Percentiles rank a stretch among this genome's conserved stretches.
These are phyloP conservation scores for Alloplasta piceator DNA, from an alignment of 2,888 invertebrate species.

Conservation along the genomic window DNA sequence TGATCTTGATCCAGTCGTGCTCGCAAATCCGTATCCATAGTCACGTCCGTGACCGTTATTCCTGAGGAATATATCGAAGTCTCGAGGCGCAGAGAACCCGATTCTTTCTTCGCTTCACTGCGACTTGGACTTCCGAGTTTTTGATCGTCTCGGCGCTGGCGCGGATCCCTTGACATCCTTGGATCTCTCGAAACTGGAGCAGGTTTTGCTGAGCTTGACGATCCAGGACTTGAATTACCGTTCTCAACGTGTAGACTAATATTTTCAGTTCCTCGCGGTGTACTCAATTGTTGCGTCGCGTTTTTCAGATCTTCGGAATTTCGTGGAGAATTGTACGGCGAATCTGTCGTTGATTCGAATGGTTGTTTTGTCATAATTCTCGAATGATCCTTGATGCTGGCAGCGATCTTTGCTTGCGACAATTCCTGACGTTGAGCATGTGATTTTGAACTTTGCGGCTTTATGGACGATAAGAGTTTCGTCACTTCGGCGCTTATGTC, in stretches of 20 bases:
- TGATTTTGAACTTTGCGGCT: constrained; percentile 76
- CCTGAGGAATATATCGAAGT: constrained; percentile 82
- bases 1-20: constrained; percentile 80
- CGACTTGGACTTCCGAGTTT: constrained; percentile 73
- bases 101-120: constrained; percentile 73
- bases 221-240: constrained; percentile 74
- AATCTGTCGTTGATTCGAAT: constrained; percentile 34
- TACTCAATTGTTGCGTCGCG: neutral
- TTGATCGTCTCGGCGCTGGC: constrained; percentile 77
- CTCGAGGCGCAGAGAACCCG: constrained; percentile 75
- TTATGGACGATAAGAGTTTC: constrained; percentile 87
- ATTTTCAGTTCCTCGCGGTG: constrained; percentile 3
- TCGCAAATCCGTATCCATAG: constrained; percentile 81
- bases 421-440: constrained; percentile 56
- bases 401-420: constrained; percentile 67
- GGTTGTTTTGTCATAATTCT: constrained; percentile 38
- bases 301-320: constrained; percentile 18
- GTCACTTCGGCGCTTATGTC: constrained; percentile 90
- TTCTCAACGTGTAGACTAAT: constrained; percentile 70
- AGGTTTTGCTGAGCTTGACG: constrained; percentile 68
- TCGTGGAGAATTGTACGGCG: constrained; percentile 37
- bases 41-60: constrained; percentile 77
- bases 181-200: constrained; percentile 78
- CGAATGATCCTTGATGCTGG: constrained; percentile 37
- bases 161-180: constrained; percentile 80